A percentile compares a stretch with the other conserved stretches of the same genome.
Evolutionary conservation across 2,113 vertebrate species (phyloP).

Genomic region (Caretta caretta): DNA sequence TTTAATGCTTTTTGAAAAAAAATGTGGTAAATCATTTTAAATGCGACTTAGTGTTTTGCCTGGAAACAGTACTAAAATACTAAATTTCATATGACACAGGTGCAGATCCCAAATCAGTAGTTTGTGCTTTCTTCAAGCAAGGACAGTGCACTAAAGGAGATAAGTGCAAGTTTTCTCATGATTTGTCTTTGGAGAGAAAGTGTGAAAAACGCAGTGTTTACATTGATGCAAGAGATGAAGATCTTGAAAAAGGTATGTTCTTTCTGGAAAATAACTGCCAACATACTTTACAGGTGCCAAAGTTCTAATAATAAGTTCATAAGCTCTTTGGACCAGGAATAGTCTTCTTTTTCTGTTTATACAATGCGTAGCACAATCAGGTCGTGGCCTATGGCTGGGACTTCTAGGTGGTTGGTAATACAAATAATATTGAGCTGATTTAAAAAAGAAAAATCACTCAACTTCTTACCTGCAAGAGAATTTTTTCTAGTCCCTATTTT

Average conservation of each 20-base stretch:
- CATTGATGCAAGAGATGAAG: slow-evolving; percentile 95
- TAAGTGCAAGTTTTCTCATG: slow-evolving; percentile 99
- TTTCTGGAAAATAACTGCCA: not conserved
- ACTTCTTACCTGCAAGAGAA: not conserved
- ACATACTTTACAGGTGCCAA: not conserved
- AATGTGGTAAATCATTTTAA: not conserved
- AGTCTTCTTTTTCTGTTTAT: fast-evolving
- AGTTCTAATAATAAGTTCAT: not conserved
- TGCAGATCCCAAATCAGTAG: slow-evolving; percentile 97
- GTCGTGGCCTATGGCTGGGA: not conserved
- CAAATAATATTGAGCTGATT: fast-evolving
- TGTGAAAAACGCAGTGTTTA: slow-evolving; percentile 97
- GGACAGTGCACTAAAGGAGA: slow-evolving; percentile 98
- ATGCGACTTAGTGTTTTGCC: not conserved
- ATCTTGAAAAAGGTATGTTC: slow-evolving; percentile 92
- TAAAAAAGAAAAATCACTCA: not conserved
- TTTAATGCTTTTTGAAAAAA: not conserved
- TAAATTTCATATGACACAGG: slow-evolving; percentile 75
- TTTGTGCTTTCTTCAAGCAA: slow-evolving; percentile 99
- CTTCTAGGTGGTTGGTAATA: not conserved
- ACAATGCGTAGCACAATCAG: not conserved
- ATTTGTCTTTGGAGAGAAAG: slow-evolving; percentile 95
- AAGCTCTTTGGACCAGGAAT: not conserved
- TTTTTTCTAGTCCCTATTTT: not conserved
- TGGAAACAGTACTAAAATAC: not conserved